These are phyloP conservation scores for Nomia melanderi DNA, from an alignment of 1,140 invertebrate species.

Conservation along the genomic window DNA sequence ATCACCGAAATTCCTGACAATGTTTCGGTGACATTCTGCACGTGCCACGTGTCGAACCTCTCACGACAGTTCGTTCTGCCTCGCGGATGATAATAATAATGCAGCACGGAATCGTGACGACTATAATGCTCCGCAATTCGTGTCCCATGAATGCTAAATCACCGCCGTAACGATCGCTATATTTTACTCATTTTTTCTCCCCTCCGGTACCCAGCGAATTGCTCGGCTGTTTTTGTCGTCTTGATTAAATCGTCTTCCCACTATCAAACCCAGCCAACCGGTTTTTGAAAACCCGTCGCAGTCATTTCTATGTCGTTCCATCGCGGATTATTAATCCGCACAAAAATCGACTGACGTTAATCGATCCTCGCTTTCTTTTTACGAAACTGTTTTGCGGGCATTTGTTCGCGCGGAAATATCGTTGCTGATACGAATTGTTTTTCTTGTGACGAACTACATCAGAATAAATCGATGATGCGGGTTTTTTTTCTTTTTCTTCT, in stretches of 20 bases:
- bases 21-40: neutral
- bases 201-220: neutral
- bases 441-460: neutral
- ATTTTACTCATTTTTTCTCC: constrained; percentile 12
- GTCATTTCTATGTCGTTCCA: constrained; percentile 3
- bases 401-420: neutral
- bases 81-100: constrained; percentile 5
- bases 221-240: neutral
- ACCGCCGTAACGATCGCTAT: constrained; percentile 15
- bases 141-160: constrained; percentile 12
- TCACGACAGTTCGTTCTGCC: constrained; percentile 4
- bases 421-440: neutral
- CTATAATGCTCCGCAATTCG: constrained; percentile 15
- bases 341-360: constrained; percentile 8
- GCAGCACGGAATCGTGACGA: neutral
- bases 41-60: neutral
- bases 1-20: neutral
- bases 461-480: neutral
- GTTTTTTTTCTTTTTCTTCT: too few species aligned
- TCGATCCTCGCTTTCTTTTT: neutral
- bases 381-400: neutral
- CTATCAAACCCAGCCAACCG: neutral
- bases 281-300: neutral
- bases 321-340: neutral
- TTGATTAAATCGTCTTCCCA: constrained; percentile 11